These are phyloP conservation scores for Brachyptera putata DNA, from an alignment of 2,888 invertebrate genomes.

Conservation along the genomic window DNA sequence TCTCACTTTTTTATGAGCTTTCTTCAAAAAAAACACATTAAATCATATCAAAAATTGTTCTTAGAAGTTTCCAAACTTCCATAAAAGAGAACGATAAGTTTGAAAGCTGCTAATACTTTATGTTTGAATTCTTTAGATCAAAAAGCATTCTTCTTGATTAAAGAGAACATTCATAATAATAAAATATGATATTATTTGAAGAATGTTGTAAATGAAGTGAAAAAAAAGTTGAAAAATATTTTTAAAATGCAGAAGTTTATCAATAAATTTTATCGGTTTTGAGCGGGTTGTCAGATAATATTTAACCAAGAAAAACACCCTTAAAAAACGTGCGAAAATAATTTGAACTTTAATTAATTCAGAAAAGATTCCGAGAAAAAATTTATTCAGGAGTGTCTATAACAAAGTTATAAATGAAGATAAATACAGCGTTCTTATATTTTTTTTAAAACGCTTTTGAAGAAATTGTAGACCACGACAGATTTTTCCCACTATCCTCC, in stretches of 20 bases:
- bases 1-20: constrained; percentile 4
- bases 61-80: constrained; percentile 19
- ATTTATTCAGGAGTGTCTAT: too few species aligned
- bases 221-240: constrained; percentile 10
- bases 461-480: too few species aligned
- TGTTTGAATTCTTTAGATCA: constrained; percentile 19
- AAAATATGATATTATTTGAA: constrained; percentile 22
- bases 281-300: background rate
- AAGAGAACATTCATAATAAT: background rate
- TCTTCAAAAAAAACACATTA: constrained; percentile 9
- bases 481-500: too few species aligned
- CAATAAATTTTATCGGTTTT: constrained; percentile 18
- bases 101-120: constrained; percentile 20
- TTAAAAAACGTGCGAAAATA: too few species aligned
- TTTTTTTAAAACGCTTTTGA: too few species aligned
- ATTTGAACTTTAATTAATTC: too few species aligned
- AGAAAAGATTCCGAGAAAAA: too few species aligned
- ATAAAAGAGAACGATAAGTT: constrained; percentile 20
- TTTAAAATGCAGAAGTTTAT: constrained; percentile 17
- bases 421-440: too few species aligned
- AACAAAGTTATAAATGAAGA: too few species aligned
- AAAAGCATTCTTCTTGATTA: constrained; percentile 22
- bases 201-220: background rate
- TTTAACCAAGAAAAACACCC: too few species aligned
- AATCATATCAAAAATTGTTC: constrained; percentile 18